Conservation (phyloP, 1,140 invertebrate species). For the Portunus trituberculatus region DNA sequence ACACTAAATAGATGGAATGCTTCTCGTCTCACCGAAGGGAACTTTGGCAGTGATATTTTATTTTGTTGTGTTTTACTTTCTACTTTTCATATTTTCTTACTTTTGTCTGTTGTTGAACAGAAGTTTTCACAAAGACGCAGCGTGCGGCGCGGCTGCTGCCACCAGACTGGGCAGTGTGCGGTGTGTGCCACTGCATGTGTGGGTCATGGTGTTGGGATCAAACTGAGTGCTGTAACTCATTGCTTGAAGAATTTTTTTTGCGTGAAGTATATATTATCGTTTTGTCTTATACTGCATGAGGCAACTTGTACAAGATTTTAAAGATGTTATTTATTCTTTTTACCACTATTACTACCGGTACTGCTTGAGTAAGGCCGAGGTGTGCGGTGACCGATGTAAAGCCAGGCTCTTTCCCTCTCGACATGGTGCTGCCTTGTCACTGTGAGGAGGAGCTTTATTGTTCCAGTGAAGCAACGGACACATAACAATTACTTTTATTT, state of each 20-base stretch:
- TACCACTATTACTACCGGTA: background rate
- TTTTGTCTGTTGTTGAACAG: background rate
- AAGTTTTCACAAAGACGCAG: no score
- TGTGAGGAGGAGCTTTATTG: slow-evolving; percentile 48
- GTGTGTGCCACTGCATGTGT: no score
- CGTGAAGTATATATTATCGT: no score
- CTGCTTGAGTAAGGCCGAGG: background rate
- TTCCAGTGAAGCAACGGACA: slow-evolving; percentile 47
- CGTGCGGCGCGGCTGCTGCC: no score
- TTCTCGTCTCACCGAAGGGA: background rate
- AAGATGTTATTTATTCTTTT: no score
- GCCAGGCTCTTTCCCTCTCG: background rate
- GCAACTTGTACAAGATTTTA: no score
- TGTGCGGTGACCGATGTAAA: background rate
- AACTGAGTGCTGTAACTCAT: no score
- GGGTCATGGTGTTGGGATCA: no score
- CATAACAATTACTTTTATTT: slow-evolving; percentile 62
- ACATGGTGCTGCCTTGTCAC: slow-evolving; percentile 25
- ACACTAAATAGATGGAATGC: background rate
- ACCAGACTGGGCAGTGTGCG: no score
- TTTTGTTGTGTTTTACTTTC: background rate
- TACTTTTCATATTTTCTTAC: background rate
- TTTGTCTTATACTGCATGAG: no score
- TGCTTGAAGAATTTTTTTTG: no score
- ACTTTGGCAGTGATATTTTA: no score